Evolutionary conservation across 2,797 vertebrate species (phyloP), one percentile per base, ranked within the genome.

Genomic region (Pantherophis vulpinus): DNA sequence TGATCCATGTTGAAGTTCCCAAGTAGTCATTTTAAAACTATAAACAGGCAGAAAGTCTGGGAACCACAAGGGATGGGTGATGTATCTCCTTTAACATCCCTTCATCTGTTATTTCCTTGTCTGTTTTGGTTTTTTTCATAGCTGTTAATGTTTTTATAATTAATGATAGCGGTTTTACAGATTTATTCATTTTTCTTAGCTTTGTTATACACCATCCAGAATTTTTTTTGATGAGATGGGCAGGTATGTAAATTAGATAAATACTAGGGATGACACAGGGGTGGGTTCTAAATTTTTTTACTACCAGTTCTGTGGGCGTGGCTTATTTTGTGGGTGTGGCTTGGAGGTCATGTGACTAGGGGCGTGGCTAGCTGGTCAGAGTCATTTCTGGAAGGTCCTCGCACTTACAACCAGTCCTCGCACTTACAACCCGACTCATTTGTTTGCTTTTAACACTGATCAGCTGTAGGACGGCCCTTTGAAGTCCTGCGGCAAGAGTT

Each of bases 1-100:
- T 86, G 55, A 51, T 94, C 95, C 66, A 70, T 66, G 51, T 12
- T 88, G 74, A 70, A 91, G 58, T 20, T 70, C 12, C 58, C 61
- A 91, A 86, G 11, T 55, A 86, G 70, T 47, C 47, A 16, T 88
- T 86, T 89, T 86, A 86, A 89, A 91, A 91, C 18, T 20, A 51
- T 63, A 58, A 63, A 63, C n/a, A 74, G 2, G n/a, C 14, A 74
- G n/a, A 7, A 18, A 18, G 66, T 74, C 14, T 18, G 14, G 2
- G n/a, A 32, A 74, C 7, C n/a, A 2, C 66, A 74, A 74, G 66
- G 66, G 66, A 37, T 0, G 2, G 66, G 61, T 29, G 27, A 63
- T 63, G 61, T 63, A 11, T 13, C 61, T 29, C 27, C 6, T 74
- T 74, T 74, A 74, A 74, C 66, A 37, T 74, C 6, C n/a, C n/a